Evolutionary conservation across 1,140 invertebrate species (phyloP).

Genomic region (Babylonia areolata): DNA sequence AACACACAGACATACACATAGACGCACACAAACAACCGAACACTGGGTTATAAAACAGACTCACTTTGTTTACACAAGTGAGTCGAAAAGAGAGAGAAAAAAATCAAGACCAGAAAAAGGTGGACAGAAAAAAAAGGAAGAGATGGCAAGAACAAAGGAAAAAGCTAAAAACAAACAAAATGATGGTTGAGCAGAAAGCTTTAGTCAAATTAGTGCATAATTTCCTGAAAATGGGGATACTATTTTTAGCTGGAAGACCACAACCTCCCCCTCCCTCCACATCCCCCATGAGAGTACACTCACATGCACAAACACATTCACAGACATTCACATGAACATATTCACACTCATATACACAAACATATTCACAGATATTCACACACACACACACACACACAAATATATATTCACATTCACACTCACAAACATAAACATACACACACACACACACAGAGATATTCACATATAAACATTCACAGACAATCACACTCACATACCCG

Average conservation of each 20-base stretch:
- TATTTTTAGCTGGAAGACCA: too few relatives aligned
- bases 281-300: neutral
- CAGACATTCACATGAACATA: neutral
- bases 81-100: too few relatives aligned
- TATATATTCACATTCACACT: neutral
- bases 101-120: too few relatives aligned
- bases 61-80: too few relatives aligned
- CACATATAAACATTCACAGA: neutral
- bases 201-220: too few relatives aligned
- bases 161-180: neutral
- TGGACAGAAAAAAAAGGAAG: neutral
- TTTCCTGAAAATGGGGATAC: too few relatives aligned
- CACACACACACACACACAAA: slow-evolving; percentile 1
- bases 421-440: neutral
- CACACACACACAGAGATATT: neutral
- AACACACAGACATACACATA: too few relatives aligned
- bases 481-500: neutral
- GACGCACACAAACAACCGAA: too few relatives aligned
- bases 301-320: neutral
- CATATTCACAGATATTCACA: neutral
- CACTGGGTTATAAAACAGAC: too few relatives aligned
- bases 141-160: neutral
- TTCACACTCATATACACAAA: neutral
- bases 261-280: neutral
- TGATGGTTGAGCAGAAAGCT: neutral